Base-by-base conservation (phyloP, 2,113 vertebrate genomes). In the Tor tambroides region DNA sequence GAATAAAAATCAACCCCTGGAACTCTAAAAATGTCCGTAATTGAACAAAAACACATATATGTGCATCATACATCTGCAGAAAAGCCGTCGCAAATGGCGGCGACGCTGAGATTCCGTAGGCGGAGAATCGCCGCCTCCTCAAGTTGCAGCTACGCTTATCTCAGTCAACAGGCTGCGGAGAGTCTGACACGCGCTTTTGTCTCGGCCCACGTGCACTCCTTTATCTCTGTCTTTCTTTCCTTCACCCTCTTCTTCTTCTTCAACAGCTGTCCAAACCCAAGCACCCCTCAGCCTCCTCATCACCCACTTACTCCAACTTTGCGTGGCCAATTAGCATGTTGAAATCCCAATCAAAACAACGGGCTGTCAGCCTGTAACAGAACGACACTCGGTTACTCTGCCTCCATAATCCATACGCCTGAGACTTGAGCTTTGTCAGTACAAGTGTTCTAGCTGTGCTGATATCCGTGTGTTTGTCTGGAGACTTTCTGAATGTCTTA, bases 101-200 rank as follows among this genome's bases (percentile, higher is more conserved):
- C 9, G 43, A 0, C 14, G 41, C 28, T 41, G 38, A 35, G 28
- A 10, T 69, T 59, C 4, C 56, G 79, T 56, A 80, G 77, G 49
- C n/a, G n/a, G 79, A n/a, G 38, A 72, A 84, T 77, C 28, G 17
- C 88, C 85, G 85, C 89, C 88, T 90, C 90, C 88, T 90, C 86
- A 91, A 88, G 43, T 85, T 49, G 28, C 75, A 75, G 28, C 65
- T 41, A 9, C 71, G 67, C 91, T 95, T 93, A 94, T 93, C 90
- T 59, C 90, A 77, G 84, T 89, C 90, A 85, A 88, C 93, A 93
- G 92, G 87, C 89, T 83, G 89, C 84, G 77, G 87, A 89, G 87
- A 89, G 86, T 84, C 85, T 88, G 91, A 92, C 92, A 89, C n/a
- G 43, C 67, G 91, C 91, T 93, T 93, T 92, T 92, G 91, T 93